Conservation (phyloP, 2,797 vertebrate genomes). For the Numenius phaeopus region DNA sequence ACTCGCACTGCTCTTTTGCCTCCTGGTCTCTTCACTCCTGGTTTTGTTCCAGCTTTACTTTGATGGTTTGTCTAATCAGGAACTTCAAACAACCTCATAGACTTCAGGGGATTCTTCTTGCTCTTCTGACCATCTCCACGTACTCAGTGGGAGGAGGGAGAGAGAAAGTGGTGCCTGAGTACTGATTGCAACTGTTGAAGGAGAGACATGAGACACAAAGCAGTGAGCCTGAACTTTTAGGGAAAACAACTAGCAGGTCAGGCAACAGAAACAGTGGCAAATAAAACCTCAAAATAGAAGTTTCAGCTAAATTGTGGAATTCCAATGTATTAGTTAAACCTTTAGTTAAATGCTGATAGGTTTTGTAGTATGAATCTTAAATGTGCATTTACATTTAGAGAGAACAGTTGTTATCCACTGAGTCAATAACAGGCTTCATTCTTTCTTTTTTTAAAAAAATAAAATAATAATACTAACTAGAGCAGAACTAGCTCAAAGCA, state of each 20-base stretch:
- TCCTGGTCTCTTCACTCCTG: neutral
- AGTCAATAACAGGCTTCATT: neutral
- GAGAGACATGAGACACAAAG: neutral
- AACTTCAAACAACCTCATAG: neutral
- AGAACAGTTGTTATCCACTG: neutral
- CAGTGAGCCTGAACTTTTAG: neutral
- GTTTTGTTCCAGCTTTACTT: neutral
- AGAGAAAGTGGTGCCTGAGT: neutral
- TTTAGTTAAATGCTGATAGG: neutral
- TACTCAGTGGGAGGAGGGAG: neutral
- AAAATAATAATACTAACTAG: neutral
- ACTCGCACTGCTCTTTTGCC: neutral
- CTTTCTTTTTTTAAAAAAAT: neutral
- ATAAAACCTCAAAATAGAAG: neutral
- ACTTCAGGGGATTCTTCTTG: neutral
- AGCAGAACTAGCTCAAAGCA: slow-evolving; percentile 9
- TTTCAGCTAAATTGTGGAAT: neutral
- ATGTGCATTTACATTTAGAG: neutral
- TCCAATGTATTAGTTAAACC: neutral
- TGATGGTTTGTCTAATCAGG: neutral
- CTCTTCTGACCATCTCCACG: neutral
- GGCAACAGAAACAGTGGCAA: neutral
- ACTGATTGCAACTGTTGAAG: neutral
- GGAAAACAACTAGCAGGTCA: neutral
- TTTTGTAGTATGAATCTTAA: neutral